Evolutionary conservation across 2,113 vertebrate species (phyloP), one percentile per base, ranked within the genome.

Genomic region (Tylochromis polylepis): DNA sequence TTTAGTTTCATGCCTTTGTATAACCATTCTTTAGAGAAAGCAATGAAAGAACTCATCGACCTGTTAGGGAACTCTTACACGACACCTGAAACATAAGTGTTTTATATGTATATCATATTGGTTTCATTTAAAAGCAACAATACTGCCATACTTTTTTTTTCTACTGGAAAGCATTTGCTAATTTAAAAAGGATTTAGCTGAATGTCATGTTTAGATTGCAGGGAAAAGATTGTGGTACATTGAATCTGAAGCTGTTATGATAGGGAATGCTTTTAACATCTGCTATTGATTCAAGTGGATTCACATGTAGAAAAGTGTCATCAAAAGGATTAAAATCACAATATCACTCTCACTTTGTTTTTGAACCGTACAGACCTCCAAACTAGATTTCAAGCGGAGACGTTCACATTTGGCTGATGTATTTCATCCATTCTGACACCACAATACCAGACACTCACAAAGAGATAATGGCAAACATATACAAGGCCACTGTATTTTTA

Each of bases 201-300:
- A 84, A 81, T 27, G 78, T 80, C 53, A 34, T 91, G 92, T 92
- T 91, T 89, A 91, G 62, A 86, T 27, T 57, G 36, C 22, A 78
- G 24, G 29, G 24, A 79, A 24, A 57, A 83, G 72, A 89, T 58
- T 67, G 51, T 46, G 27, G 82, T 79, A 59, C 20, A 77, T 58
- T 79, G 59, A 60, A 82, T 14, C 46, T 59, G 27, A 83, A 79
- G 78, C 85, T 93, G 79, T 85, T 85, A 84, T 87, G 57, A 82
- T 20, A 89, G 27, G 87, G 51, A 87, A 93, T 87, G 77, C 31
- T 18, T 88, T 77, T 24, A 59, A 46, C 92, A 91, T 92, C 91
- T 93, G 93, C 79, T 86, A 55, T 58, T 51, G 53, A 87, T 93
- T 89, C 22, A 34, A 72, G 18, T 24, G 29, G 72, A 82, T 82